phyloP scores from a whole-genome alignment of 2,113 vertebrate genomes.

The Embiotoca jacksoni region DNA sequence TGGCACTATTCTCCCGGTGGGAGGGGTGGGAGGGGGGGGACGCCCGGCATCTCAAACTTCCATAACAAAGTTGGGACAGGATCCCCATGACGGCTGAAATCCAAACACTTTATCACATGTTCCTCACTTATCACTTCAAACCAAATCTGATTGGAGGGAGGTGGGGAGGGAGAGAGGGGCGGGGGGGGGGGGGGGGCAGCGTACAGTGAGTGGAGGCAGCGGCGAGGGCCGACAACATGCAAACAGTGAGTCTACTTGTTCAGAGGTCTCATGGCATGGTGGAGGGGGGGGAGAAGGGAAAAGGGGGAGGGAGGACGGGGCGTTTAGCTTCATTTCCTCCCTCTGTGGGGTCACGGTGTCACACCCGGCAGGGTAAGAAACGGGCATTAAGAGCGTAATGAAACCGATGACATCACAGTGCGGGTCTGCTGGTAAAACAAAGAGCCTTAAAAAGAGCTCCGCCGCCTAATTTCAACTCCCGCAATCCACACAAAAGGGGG shows the following conservation, averaged over 20 bases:
- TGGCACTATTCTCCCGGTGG: conserved; percentile 67
- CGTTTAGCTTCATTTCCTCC: conserved; percentile 70
- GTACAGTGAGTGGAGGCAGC: background rate
- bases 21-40: conserved; percentile 47
- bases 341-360: conserved; percentile 61
- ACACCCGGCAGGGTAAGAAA: conserved; percentile 54
- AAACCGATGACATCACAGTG: conserved; percentile 39
- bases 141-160: conserved; percentile 26
- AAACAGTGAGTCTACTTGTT: conserved; percentile 65
- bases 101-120: conserved; percentile 59
- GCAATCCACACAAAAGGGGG: conserved; percentile 10
- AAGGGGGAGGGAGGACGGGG: conserved; percentile 1
- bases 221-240: background rate
- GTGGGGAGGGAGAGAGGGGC: background rate
- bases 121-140: conserved; percentile 42
- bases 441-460: conserved; percentile 36
- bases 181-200: background rate
- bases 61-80: conserved; percentile 66
- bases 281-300: background rate
- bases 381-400: conserved; percentile 58
- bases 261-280: background rate
- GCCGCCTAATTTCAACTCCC: conserved; percentile 19
- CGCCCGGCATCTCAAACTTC: conserved; percentile 71
- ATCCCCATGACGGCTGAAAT: conserved; percentile 40
- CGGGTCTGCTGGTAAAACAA: conserved; percentile 52